Percentiles rank a stretch among this genome's conserved stretches.
Evolutionary conservation across 1,140 invertebrate genomes (phyloP).

Genomic region (Plutomurus gul): DNA sequence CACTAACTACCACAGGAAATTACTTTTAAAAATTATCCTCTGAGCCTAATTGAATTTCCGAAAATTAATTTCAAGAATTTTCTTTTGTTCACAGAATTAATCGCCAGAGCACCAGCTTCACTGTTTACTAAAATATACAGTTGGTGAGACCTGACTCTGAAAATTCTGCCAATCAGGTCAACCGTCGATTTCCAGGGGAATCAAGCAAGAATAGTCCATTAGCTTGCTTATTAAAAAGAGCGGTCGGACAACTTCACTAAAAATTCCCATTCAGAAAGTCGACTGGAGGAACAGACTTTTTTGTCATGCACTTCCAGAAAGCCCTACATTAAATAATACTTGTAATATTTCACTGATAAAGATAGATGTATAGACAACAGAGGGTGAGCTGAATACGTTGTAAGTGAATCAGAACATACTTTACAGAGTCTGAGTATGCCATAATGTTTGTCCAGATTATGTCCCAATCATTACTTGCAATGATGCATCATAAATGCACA

Average conservation of each 20-base stretch:
- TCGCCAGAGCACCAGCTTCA: too few species aligned
- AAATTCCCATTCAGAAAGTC: neutral
- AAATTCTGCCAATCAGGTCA: too few species aligned
- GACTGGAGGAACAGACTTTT: neutral
- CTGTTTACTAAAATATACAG: too few species aligned
- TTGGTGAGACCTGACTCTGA: too few species aligned
- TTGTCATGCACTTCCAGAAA: neutral
- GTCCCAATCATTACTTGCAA: neutral
- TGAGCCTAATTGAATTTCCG: too few species aligned
- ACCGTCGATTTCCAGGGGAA: too few species aligned
- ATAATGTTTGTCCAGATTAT: too few species aligned
- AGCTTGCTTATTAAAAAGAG: neutral
- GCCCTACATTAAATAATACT: neutral
- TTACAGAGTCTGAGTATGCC: too few species aligned
- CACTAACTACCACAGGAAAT: too few species aligned
- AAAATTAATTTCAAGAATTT: too few species aligned
- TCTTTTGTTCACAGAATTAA: too few species aligned
- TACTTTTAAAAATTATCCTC: too few species aligned
- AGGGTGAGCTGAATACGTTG: neutral
- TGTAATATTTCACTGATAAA: neutral
- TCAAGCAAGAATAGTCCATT: slow-evolving; percentile 16
- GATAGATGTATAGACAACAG: neutral
- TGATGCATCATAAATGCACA: neutral
- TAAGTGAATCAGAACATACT: slow-evolving; percentile 19
- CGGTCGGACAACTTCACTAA: neutral